A percentile compares a stretch with the other conserved stretches of the same genome.
Evolutionary conservation across 2,888 invertebrate species (phyloP).

Genomic region (Physocephala rufipes): DNA sequence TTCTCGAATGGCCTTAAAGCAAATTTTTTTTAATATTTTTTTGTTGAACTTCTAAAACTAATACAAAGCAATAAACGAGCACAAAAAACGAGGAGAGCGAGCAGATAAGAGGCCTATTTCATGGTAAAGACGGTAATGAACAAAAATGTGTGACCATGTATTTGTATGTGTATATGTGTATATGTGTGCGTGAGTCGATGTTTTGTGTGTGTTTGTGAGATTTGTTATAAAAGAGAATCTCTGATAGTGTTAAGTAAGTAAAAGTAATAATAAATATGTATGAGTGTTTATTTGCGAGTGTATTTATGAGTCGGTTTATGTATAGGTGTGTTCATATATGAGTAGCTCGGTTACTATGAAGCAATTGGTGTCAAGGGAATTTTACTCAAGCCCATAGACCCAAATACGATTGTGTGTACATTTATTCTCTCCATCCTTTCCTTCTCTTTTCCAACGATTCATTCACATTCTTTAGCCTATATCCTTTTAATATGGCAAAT

Average conservation of each 20-base stretch:
- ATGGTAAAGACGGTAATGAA: not conserved
- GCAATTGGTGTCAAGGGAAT: conserved; percentile 24
- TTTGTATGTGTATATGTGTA: conserved; percentile 10
- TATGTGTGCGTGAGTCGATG: not conserved
- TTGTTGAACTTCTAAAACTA: not conserved
- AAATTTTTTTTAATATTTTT: too few species aligned
- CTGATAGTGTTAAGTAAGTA: not conserved
- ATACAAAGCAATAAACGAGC: not conserved
- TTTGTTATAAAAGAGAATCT: not conserved
- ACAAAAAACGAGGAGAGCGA: too few species aligned
- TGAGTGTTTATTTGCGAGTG: not conserved
- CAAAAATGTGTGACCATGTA: not conserved
- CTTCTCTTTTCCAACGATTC: too few species aligned
- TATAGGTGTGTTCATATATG: not conserved
- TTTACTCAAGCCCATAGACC: conserved; percentile 3
- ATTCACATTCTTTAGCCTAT: not conserved
- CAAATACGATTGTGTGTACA: conserved; percentile 12
- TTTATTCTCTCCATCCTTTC: not conserved
- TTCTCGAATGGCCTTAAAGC: too few species aligned
- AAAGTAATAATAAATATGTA: conserved; percentile 4
- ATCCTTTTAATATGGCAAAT: not conserved
- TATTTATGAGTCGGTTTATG: conserved; percentile 7
- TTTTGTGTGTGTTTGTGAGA: not conserved
- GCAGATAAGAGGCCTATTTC: not conserved
- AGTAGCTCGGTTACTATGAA: not conserved